Percentiles rank a stretch among this genome's conserved stretches.
These are phyloP conservation scores for Pseudorhiza aurosa DNA, from an alignment of 30 jellyfish, hydroid and myxozoan species.

Conservation along the genomic window DNA sequence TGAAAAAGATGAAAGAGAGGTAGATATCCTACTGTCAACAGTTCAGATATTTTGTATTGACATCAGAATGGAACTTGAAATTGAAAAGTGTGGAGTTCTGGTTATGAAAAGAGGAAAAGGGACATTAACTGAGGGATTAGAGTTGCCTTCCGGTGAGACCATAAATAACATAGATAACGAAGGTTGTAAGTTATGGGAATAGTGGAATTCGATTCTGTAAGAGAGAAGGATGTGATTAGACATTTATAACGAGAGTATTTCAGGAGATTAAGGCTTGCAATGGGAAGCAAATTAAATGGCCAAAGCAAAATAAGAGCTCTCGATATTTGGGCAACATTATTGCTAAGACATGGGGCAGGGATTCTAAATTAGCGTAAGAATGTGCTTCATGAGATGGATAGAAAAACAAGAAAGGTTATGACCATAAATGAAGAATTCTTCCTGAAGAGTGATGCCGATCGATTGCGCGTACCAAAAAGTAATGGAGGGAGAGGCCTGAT, in stretches of 20 bases:
- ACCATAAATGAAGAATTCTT: constrained; percentile 30
- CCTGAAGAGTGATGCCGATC: constrained; percentile 19
- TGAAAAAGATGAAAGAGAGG: background rate
- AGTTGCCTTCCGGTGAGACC: constrained; percentile 5
- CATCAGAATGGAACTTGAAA: constrained; percentile 3
- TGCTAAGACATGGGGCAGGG: constrained; percentile 14
- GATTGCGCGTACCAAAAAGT: constrained; percentile 27
- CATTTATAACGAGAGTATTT: background rate
- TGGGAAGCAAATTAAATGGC: background rate
- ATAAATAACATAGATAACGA: background rate
- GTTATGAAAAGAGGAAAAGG: constrained; percentile 29
- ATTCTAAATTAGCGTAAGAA: constrained; percentile 30
- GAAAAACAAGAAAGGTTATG: constrained; percentile 28
- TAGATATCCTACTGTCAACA: constrained; percentile 4
- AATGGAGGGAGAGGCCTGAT: constrained; percentile 30
- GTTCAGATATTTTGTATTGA: constrained; percentile 10
- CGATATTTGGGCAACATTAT: constrained; percentile 18
- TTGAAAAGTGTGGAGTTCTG: background rate
- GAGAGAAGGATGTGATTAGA: constrained; percentile 4
- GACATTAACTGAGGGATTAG: constrained; percentile 9
- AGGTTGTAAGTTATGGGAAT: constrained; percentile 18
- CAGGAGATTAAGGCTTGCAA: background rate
- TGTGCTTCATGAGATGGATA: constrained; percentile 4
- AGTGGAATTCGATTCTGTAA: background rate
- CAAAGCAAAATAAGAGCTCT: background rate